Conservation (phyloP, 2,113 vertebrate genomes). For the Pelusios castaneus region DNA sequence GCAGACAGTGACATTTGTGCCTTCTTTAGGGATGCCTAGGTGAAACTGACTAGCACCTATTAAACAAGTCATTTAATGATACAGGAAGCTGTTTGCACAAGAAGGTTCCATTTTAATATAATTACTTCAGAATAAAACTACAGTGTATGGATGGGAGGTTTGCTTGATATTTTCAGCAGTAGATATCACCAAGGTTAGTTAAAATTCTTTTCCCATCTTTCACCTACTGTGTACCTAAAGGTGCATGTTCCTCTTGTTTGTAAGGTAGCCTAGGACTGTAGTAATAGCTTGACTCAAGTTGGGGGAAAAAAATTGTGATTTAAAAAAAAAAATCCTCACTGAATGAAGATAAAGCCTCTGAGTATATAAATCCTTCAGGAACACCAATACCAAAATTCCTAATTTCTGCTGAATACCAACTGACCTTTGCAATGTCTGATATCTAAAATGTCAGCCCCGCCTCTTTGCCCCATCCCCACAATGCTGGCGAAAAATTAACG, state of each 20-base stretch:
- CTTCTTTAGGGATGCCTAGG: not conserved
- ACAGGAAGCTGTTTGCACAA: not conserved
- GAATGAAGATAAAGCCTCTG: not conserved
- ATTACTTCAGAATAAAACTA: not conserved
- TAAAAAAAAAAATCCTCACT: not conserved
- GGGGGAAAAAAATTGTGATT: not conserved
- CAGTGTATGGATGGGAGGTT: not conserved
- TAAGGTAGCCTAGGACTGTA: not conserved
- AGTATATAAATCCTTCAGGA: conserved; percentile 9
- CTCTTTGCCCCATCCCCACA: not conserved
- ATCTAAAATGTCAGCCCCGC: not conserved
- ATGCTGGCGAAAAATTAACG: not conserved
- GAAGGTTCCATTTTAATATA: not conserved
- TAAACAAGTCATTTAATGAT: not conserved
- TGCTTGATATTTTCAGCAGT: not conserved
- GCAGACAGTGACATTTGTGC: not conserved
- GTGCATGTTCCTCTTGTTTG: not conserved
- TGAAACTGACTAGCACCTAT: not conserved
- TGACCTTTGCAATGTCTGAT: not conserved
- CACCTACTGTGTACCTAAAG: not conserved
- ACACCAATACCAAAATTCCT: not conserved
- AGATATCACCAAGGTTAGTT: not conserved
- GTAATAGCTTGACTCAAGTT: not conserved
- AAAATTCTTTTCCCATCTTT: not conserved
- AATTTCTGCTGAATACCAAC: not conserved